Conservation (phyloP, 2,888 invertebrate genomes). For the Acanthacorydalis orientalis region DNA sequence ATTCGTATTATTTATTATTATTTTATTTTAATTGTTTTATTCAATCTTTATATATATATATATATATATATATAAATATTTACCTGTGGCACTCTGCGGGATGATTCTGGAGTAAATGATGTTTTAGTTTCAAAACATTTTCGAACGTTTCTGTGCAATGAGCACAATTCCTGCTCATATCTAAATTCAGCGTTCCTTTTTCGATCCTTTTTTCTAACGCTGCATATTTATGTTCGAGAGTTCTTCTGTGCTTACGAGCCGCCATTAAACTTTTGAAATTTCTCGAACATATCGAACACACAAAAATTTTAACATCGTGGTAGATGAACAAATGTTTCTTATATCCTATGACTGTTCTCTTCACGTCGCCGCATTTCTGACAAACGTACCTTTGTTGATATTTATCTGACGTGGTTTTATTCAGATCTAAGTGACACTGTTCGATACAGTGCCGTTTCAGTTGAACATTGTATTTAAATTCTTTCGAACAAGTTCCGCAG, state of each 20-base stretch:
- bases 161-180: conserved; percentile 36
- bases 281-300: conserved; percentile 49
- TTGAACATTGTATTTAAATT: conserved; percentile 61
- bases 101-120: conserved; percentile 42
- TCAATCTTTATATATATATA: not conserved
- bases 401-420: conserved; percentile 39
- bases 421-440: conserved; percentile 22
- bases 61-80: conserved; percentile 12
- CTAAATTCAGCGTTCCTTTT: conserved; percentile 24
- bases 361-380: conserved; percentile 36
- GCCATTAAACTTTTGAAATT: conserved; percentile 42
- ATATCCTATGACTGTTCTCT: conserved; percentile 43
- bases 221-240: conserved; percentile 43
- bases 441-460: conserved; percentile 41
- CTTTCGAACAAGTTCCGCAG: conserved; percentile 48
- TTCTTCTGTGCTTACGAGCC: conserved; percentile 48
- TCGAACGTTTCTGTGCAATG: conserved; percentile 37
- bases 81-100: conserved; percentile 45
- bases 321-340: conserved; percentile 47
- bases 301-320: conserved; percentile 41
- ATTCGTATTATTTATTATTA: no score
- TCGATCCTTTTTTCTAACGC: conserved; percentile 28
- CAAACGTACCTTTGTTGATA: conserved; percentile 51
- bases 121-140: conserved; percentile 38
- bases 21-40: not conserved